Conservation (phyloP, 2,113 vertebrate species). For the Sciurus niger region DNA sequence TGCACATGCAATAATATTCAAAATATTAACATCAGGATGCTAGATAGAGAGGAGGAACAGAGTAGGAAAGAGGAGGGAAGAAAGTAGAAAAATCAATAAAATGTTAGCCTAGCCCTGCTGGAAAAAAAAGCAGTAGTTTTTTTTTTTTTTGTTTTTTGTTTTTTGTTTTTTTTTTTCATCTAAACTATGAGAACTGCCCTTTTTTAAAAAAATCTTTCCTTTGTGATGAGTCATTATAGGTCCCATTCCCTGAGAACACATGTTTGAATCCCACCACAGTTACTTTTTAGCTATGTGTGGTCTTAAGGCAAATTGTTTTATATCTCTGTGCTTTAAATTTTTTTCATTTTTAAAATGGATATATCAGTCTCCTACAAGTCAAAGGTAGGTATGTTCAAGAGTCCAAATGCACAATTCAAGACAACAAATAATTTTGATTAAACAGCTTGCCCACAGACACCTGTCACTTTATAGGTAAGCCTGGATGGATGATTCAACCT, state of each 20-base stretch:
- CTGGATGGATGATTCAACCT: accelerated
- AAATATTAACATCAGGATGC: constrained; percentile 60
- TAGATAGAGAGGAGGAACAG: background rate
- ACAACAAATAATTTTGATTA: background rate
- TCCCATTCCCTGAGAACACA: background rate
- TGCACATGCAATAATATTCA: constrained; percentile 44
- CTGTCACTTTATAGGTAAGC: background rate
- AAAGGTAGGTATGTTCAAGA: background rate
- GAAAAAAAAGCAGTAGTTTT: background rate
- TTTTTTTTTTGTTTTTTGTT: background rate
- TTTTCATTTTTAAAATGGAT: constrained; percentile 1
- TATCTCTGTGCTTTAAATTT: background rate
- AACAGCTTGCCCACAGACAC: background rate
- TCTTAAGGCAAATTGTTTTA: background rate
- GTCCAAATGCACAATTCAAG: background rate
- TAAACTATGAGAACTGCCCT: background rate
- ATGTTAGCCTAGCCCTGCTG: background rate
- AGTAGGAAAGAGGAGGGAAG: accelerated
- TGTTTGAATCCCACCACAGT: background rate
- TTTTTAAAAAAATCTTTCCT: background rate
- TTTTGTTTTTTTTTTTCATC: too few species aligned
- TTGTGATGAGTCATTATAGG: background rate
- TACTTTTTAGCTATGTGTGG: background rate
- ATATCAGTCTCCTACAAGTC: background rate
- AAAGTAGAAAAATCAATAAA: background rate